Evolutionary conservation across 2,113 vertebrate genomes (phyloP).

Genomic region (Ammodytes dubius): DNA sequence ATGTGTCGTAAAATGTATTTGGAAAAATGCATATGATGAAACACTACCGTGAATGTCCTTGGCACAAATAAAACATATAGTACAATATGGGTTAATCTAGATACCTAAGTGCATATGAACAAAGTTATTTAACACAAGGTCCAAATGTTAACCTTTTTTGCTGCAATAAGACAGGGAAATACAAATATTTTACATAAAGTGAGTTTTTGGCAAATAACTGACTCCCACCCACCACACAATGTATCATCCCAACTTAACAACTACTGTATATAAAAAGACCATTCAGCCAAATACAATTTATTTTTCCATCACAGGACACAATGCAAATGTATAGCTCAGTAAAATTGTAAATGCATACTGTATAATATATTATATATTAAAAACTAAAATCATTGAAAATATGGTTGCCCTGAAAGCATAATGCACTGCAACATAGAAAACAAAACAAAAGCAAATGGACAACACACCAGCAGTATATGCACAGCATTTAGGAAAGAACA

Average conservation of each 20-base stretch:
- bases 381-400: background rate
- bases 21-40: background rate
- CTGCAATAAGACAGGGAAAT: conserved; percentile 24
- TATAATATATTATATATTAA: conserved; percentile 36
- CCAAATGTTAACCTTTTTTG: conserved; percentile 1
- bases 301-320: background rate
- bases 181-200: conserved; percentile 30
- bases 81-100: background rate
- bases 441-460: background rate
- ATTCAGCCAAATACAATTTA: conserved; percentile 10
- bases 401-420: background rate
- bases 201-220: conserved; percentile 13
- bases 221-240: conserved; percentile 8
- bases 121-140: conserved; percentile 27
- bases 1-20: conserved; percentile 9
- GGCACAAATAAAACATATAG: conserved; percentile 25
- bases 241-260: conserved; percentile 1
- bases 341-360: conserved; percentile 34
- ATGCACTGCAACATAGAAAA: background rate
- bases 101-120: conserved; percentile 41
- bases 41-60: conserved; percentile 17
- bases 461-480: background rate
- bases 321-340: conserved; percentile 11
- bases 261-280: conserved; percentile 1
- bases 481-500: background rate